Evolutionary conservation across 2,113 vertebrate species (phyloP).

Genomic region (Cryptomyrus ogoouensis): DNA sequence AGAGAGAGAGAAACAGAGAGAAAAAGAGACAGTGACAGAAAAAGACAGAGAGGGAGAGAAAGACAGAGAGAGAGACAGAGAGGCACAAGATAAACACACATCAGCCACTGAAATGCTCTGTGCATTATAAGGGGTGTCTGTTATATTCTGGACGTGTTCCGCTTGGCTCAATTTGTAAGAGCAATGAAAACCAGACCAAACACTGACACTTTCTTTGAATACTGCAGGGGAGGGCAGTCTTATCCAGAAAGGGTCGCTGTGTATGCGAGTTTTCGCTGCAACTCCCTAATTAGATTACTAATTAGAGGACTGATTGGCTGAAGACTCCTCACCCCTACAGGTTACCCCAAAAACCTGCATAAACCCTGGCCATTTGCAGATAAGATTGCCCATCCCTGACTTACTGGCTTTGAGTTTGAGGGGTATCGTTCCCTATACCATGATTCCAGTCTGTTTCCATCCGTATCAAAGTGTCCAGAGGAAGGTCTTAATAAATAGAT

Average conservation of each 20-base stretch:
- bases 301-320: too few species aligned
- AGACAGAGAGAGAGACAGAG: not conserved
- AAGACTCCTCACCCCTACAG: too few species aligned
- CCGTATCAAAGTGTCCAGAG: not conserved
- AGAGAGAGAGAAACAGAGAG: not conserved
- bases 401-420: not conserved
- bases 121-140: not conserved
- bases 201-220: not conserved
- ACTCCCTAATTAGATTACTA: too few species aligned
- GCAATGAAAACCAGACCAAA: constrained; percentile 1
- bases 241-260: too few species aligned
- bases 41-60: not conserved
- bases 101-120: not conserved
- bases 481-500: not conserved
- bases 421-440: not conserved
- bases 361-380: too few species aligned
- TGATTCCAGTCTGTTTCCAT: not conserved
- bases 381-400: not conserved
- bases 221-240: too few species aligned
- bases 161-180: not conserved
- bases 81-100: not conserved
- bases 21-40: not conserved
- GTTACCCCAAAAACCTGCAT: too few species aligned
- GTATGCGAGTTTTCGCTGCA: too few species aligned
- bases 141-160: not conserved